These are phyloP conservation scores for Hormaphis cornu DNA, from an alignment of 1,140 invertebrate species.

Conservation along the genomic window DNA sequence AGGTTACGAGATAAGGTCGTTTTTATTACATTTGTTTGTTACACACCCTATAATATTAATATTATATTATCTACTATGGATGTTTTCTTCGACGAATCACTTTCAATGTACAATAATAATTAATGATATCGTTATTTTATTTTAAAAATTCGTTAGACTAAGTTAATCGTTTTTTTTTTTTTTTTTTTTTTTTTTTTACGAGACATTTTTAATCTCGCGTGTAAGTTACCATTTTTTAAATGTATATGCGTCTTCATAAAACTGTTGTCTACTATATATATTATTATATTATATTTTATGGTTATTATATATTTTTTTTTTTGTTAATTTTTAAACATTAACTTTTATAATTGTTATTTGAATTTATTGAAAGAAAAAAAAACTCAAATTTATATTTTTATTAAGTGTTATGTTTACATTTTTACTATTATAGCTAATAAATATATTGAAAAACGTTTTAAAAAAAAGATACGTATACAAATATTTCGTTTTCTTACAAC, in stretches of 20 bases:
- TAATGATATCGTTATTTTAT: not conserved
- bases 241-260: slow-evolving; percentile 18
- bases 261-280: slow-evolving; percentile 26
- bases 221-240: slow-evolving; percentile 30
- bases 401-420: slow-evolving; percentile 29
- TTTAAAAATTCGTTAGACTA: not conserved
- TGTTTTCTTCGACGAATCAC: not conserved
- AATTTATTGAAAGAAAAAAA: slow-evolving; percentile 2
- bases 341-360: slow-evolving; percentile 28
- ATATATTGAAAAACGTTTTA: slow-evolving; percentile 5
- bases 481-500: too few species aligned
- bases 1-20: not conserved
- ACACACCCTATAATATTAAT: not conserved
- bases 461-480: not conserved
- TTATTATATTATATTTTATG: not conserved
- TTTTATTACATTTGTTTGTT: not conserved
- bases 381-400: slow-evolving; percentile 27
- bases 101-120: not conserved
- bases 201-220: not conserved
- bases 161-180: not conserved
- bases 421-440: slow-evolving; percentile 25
- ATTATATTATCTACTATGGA: not conserved
- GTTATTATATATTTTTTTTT: not conserved
- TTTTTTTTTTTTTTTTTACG: not conserved
- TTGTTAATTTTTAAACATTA: slow-evolving; percentile 21